phyloP scores from a whole-genome alignment of 2,113 vertebrate genomes.

The Motacilla alba region DNA sequence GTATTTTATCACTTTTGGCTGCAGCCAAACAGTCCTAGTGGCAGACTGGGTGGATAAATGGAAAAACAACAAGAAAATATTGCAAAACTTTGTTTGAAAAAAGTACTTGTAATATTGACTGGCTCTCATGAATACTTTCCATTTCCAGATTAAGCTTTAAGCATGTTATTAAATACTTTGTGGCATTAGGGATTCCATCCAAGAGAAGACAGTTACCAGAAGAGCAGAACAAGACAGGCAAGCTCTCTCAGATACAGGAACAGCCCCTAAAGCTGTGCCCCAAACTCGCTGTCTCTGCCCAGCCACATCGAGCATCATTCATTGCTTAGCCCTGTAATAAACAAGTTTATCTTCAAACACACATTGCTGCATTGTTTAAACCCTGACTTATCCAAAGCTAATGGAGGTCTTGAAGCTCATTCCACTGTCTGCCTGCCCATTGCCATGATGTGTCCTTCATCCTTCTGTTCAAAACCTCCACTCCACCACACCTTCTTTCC shows the following conservation, averaged over 20 bases:
- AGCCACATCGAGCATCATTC: background rate
- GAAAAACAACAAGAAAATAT: conserved; percentile 3
- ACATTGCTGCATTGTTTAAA: background rate
- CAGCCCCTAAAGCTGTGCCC: background rate
- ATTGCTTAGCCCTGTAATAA: background rate
- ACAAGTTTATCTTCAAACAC: background rate
- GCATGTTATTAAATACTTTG: conserved; percentile 3
- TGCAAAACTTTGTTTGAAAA: background rate
- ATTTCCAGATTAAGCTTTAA: conserved; percentile 34
- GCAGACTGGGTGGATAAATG: background rate
- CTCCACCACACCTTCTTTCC: background rate
- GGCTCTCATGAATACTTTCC: background rate
- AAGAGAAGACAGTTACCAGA: conserved; percentile 20
- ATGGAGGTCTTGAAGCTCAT: background rate
- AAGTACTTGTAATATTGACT: background rate
- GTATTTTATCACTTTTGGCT: background rate
- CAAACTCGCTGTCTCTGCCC: background rate
- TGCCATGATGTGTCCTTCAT: background rate
- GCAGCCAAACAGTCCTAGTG: background rate
- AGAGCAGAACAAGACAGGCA: background rate
- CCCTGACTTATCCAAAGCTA: background rate
- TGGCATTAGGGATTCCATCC: background rate
- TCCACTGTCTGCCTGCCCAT: background rate
- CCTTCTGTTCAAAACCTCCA: background rate
- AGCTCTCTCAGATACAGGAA: background rate